Evolutionary conservation across 2,797 vertebrate species (phyloP).

Genomic region (Heteromormyrus szaboi): DNA sequence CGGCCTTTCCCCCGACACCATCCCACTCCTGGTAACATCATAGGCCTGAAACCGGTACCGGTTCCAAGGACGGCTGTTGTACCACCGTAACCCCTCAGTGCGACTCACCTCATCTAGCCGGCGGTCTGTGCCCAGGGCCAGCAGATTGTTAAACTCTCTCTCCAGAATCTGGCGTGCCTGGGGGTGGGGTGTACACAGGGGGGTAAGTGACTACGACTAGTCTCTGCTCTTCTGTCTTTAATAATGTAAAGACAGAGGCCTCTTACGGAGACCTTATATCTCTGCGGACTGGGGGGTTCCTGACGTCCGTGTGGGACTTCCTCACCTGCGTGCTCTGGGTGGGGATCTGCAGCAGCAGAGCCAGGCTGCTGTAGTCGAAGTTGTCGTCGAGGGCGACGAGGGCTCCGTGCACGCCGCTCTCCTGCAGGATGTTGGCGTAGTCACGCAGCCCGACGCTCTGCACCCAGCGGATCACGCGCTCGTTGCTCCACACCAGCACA

Average conservation of each 20-base stretch:
- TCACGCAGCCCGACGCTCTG: conserved; percentile 94
- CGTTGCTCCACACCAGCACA: conserved; percentile 94
- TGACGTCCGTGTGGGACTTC: neutral
- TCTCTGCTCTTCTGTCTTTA: conserved; percentile 23
- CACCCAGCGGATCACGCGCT: conserved; percentile 93
- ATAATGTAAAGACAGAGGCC: neutral
- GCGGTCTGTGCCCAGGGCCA: conserved; percentile 96
- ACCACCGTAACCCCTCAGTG: neutral
- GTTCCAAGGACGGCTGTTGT: neutral
- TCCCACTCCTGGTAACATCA: neutral
- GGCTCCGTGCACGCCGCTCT: conserved; percentile 93
- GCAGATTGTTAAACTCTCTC: conserved; percentile 95
- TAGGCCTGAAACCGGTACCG: neutral
- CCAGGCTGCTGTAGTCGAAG: conserved; percentile 96
- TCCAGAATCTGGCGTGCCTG: conserved; percentile 97
- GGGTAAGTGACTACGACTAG: conserved; percentile 7
- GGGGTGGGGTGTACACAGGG: conserved; percentile 30
- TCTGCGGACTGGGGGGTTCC: neutral
- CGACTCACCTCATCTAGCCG: conserved; percentile 90
- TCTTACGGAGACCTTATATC: neutral
- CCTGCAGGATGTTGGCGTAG: conserved; percentile 89
- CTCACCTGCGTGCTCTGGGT: conserved; percentile 92
- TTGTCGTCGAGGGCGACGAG: conserved; percentile 92
- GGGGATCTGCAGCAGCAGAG: conserved; percentile 92
- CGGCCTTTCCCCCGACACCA: neutral